Conservation (phyloP, 53 echinoderm and acorn worm species). For the Crossaster papposus region DNA sequence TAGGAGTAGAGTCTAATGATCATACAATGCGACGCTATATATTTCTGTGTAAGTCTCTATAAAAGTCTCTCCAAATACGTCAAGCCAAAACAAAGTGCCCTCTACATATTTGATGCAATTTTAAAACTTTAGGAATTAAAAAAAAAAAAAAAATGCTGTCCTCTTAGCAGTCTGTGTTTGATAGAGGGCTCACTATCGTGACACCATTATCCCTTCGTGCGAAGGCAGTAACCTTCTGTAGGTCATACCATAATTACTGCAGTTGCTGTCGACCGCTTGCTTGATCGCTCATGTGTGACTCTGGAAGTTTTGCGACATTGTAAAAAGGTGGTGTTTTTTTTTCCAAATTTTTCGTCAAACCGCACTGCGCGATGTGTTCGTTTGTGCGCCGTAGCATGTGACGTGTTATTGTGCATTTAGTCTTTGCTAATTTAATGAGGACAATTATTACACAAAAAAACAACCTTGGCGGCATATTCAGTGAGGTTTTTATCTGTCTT, state of each 20-base stretch:
- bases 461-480: neutral
- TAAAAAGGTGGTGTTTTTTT: neutral
- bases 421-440: slow-evolving; percentile 26
- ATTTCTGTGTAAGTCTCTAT: no score
- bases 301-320: neutral
- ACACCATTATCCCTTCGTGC: neutral
- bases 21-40: no score
- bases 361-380: neutral
- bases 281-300: slow-evolving; percentile 29
- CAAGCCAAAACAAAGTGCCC: no score
- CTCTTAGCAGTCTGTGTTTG: neutral
- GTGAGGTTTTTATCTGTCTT: neutral
- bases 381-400: slow-evolving; percentile 13
- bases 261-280: slow-evolving; percentile 1
- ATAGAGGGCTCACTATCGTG: slow-evolving; percentile 25
- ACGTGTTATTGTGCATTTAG: slow-evolving; percentile 15
- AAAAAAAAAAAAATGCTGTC: neutral
- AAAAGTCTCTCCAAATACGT: no score
- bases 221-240: neutral
- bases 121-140: neutral
- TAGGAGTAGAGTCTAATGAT: no score
- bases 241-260: neutral
- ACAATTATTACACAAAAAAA: neutral
- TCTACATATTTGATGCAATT: neutral
- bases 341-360: neutral